A percentile compares a stretch with the other conserved stretches of the same genome.
Evolutionary conservation across 2,113 vertebrate genomes (phyloP).

Genomic region (Rhabdomys dilectus): DNA sequence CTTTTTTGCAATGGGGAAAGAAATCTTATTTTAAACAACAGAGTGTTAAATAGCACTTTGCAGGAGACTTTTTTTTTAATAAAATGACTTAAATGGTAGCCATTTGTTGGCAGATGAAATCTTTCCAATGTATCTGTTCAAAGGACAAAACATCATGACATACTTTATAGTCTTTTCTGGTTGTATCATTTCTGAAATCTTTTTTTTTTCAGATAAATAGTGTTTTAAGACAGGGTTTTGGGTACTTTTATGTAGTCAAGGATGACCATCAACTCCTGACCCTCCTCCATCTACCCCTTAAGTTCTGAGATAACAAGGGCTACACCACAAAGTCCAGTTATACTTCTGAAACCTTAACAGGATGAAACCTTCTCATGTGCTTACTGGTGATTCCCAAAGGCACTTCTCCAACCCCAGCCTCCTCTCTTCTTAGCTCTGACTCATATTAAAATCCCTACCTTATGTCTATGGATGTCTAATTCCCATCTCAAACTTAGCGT

Average conservation of each 20-base stretch:
- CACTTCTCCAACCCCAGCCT: neutral
- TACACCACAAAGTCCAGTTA: neutral
- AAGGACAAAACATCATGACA: constrained; percentile 9
- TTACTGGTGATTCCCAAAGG: neutral
- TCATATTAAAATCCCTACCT: neutral
- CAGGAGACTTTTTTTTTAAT: neutral
- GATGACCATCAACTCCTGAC: neutral
- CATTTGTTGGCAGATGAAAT: neutral
- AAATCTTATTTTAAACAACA: constrained; percentile 30
- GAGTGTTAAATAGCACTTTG: neutral
- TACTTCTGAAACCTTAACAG: constrained; percentile 8
- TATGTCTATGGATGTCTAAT: neutral
- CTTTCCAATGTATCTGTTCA: constrained; percentile 38
- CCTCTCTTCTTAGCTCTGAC: neutral
- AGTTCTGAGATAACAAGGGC: neutral
- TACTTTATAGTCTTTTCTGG: neutral
- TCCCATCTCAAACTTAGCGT: neutral
- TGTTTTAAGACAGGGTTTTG: neutral
- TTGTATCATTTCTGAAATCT: constrained; percentile 10
- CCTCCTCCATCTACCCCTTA: neutral
- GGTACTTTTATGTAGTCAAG: neutral
- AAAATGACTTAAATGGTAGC: constrained; percentile 22
- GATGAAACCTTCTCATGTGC: neutral
- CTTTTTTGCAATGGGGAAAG: neutral
- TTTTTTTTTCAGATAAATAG: neutral